Evolutionary conservation across 1,140 invertebrate genomes (phyloP).

Genomic region (Dermatophagoides farinae): DNA sequence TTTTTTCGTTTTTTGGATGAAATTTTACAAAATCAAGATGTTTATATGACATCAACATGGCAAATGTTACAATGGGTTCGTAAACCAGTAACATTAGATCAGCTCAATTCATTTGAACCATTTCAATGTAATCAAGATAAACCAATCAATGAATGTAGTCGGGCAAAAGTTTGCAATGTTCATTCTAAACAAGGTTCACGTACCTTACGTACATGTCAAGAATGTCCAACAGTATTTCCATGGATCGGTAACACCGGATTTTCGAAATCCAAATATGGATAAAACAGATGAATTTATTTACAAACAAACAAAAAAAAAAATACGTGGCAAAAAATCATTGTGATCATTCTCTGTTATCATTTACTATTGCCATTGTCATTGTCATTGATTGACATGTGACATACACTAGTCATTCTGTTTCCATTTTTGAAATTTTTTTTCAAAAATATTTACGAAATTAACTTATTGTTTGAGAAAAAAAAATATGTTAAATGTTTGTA

Average conservation of each 20-base stretch:
- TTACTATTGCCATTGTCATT: no score
- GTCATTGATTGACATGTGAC: no score
- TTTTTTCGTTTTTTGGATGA: slow-evolving; percentile 24
- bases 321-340: not conserved
- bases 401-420: no score
- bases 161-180: slow-evolving; percentile 15
- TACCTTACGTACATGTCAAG: slow-evolving; percentile 59
- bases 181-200: slow-evolving; percentile 12
- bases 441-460: no score
- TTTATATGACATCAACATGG: slow-evolving; percentile 25
- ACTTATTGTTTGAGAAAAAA: no score
- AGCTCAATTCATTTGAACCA: slow-evolving; percentile 19
- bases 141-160: not conserved
- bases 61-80: slow-evolving; percentile 28
- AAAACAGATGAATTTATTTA: no score
- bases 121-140: slow-evolving; percentile 14
- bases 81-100: slow-evolving; percentile 21
- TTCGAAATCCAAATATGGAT: slow-evolving; percentile 5
- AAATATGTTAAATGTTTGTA: no score
- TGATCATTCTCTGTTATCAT: not conserved
- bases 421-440: no score
- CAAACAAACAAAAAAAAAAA: not conserved
- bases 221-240: slow-evolving; percentile 78
- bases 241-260: slow-evolving; percentile 51
- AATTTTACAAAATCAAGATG: slow-evolving; percentile 24